Conservation (phyloP, 2,888 invertebrate species). For the Hypomecis atomaria region DNA sequence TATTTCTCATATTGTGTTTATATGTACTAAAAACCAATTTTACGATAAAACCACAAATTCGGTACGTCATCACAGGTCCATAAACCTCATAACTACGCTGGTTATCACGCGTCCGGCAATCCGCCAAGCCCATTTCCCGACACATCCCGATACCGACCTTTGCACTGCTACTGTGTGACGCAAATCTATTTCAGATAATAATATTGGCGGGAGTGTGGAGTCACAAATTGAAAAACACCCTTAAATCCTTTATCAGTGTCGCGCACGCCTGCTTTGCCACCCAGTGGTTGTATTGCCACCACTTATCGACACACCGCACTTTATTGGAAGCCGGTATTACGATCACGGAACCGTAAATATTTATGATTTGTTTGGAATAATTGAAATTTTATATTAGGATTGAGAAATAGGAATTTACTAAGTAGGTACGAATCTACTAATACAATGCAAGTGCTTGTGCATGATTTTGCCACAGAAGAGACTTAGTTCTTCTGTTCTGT, state of each 20-base stretch:
- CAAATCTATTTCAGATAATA: constrained; percentile 56
- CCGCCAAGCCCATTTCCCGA: constrained; percentile 8
- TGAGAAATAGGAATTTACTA: too few species aligned
- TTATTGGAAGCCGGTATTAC: constrained; percentile 56
- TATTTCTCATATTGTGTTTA: background rate
- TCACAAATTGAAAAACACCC: constrained; percentile 67
- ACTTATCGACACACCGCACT: constrained; percentile 63
- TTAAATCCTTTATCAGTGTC: constrained; percentile 70
- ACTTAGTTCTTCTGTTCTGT: too few species aligned
- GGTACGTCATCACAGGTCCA: background rate
- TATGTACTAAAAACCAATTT: background rate
- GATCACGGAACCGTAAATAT: constrained; percentile 56
- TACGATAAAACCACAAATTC: background rate
- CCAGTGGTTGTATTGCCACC: constrained; percentile 63
- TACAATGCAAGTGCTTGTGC: too few species aligned
- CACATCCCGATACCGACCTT: constrained; percentile 17
- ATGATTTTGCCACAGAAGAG: too few species aligned
- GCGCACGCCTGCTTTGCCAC: constrained; percentile 62
- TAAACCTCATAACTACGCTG: background rate
- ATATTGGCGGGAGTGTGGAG: constrained; percentile 56
- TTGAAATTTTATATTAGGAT: constrained; percentile 6
- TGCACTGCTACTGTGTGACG: constrained; percentile 35
- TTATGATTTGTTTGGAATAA: constrained; percentile 47
- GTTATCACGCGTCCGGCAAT: constrained; percentile 7
- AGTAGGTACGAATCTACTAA: too few species aligned